These are phyloP conservation scores for Chionis minor DNA, from an alignment of 2,113 vertebrate genomes.

Conservation along the genomic window DNA sequence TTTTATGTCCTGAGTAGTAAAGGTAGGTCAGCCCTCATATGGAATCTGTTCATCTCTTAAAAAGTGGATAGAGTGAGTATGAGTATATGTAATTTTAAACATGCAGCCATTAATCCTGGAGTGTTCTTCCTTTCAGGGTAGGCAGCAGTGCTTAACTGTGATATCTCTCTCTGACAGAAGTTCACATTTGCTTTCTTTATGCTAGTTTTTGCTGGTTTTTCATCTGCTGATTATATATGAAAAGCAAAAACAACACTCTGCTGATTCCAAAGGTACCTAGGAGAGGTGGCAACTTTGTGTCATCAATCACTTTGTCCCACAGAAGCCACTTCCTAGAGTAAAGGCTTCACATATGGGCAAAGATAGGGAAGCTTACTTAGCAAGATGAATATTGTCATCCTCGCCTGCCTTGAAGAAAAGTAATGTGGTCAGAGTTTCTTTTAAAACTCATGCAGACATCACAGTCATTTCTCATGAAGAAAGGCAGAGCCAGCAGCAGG, in stretches of 20 bases:
- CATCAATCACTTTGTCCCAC: background rate
- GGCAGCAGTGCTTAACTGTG: background rate
- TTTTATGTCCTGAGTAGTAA: background rate
- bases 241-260: background rate
- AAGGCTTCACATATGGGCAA: background rate
- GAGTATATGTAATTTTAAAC: background rate
- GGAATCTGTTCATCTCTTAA: background rate
- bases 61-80: background rate
- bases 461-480: background rate
- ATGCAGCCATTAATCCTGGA: background rate
- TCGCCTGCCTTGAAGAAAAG: background rate
- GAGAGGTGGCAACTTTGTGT: background rate
- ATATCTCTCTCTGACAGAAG: background rate
- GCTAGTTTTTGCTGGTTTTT: background rate
- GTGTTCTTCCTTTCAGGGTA: background rate
- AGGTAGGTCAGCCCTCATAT: background rate
- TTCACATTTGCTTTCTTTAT: background rate
- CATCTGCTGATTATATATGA: background rate
- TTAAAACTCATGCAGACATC: background rate
- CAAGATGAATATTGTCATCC: background rate
- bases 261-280: background rate
- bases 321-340: background rate
- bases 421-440: background rate
- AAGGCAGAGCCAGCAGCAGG: background rate
- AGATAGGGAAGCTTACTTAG: background rate